Conservation (phyloP, 2,888 invertebrate genomes). For the Eilema depressum region DNA sequence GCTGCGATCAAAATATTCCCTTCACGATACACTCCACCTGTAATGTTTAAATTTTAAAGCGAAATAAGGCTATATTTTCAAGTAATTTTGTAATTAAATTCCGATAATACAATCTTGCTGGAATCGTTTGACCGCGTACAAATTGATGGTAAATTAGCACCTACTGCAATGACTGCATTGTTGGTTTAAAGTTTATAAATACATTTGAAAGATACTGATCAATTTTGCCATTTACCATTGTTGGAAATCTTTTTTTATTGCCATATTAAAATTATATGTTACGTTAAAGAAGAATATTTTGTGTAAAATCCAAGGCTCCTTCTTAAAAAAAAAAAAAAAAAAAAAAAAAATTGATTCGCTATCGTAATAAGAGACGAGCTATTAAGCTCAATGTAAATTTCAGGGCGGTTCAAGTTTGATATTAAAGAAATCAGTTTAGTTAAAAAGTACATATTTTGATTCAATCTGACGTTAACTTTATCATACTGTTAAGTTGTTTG, state of each 20-base stretch:
- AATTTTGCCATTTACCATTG: not conserved
- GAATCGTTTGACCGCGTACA: conserved; percentile 23
- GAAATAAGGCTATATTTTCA: conserved; percentile 46
- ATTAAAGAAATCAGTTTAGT: not conserved
- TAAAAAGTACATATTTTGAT: conserved; percentile 2
- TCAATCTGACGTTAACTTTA: not conserved
- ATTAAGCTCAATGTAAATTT: not conserved
- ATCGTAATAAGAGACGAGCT: not conserved
- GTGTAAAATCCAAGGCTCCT: not conserved
- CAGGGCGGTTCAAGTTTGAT: not conserved
- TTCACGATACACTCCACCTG: conserved; percentile 39
- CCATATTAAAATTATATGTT: not conserved
- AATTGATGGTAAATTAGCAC: conserved; percentile 23
- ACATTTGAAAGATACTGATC: conserved; percentile 1
- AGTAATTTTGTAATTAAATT: conserved; percentile 30
- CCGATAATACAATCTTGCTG: conserved; percentile 33
- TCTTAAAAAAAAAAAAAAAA: no score
- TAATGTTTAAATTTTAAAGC: conserved; percentile 44
- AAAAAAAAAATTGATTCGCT: conserved; percentile 14
- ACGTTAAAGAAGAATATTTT: not conserved
- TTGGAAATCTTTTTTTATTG: not conserved
- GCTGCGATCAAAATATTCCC: conserved; percentile 62
- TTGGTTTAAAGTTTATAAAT: not conserved
- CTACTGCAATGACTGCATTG: conserved; percentile 12
- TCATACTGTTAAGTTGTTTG: not conserved